Percentiles rank a stretch among this genome's conserved stretches.
phyloP scores from a whole-genome alignment of 2,113 vertebrate species.

The Macroglossus sobrinus region DNA sequence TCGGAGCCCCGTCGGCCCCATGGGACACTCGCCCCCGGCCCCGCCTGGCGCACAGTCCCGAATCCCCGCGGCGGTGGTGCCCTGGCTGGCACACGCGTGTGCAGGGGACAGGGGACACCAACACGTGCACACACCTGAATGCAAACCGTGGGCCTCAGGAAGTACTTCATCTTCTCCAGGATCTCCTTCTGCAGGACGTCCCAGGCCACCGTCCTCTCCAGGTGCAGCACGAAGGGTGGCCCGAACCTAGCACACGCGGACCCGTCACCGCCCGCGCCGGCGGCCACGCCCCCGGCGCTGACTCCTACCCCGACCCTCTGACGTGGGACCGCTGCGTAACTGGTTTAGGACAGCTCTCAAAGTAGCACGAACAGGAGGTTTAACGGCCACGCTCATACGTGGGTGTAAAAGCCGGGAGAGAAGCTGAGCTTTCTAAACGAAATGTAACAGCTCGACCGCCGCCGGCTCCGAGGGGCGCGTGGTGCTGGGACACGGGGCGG shows the following conservation, averaged over 20 bases:
- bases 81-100: background rate
- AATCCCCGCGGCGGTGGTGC: background rate
- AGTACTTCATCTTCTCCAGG: constrained; percentile 98
- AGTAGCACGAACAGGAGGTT: constrained; percentile 1
- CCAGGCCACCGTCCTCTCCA: constrained; percentile 96
- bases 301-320: background rate
- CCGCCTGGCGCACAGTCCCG: no score
- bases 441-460: background rate
- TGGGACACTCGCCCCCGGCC: no score
- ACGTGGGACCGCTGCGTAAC: background rate
- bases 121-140: constrained; percentile 86
- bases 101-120: background rate
- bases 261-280: background rate
- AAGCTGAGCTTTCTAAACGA: background rate
- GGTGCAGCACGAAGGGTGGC: constrained; percentile 95
- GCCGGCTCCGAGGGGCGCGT: background rate
- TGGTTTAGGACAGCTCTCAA: background rate
- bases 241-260: constrained; percentile 87
- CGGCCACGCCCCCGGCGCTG: background rate
- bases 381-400: background rate
- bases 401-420: background rate
- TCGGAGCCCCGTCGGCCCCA: no score
- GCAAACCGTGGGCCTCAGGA: constrained; percentile 93
- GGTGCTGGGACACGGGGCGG: background rate
- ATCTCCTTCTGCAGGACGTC: constrained; percentile 97